phyloP scores from a whole-genome alignment of 1,140 invertebrate species.

The Brachionus koreanus region DNA sequence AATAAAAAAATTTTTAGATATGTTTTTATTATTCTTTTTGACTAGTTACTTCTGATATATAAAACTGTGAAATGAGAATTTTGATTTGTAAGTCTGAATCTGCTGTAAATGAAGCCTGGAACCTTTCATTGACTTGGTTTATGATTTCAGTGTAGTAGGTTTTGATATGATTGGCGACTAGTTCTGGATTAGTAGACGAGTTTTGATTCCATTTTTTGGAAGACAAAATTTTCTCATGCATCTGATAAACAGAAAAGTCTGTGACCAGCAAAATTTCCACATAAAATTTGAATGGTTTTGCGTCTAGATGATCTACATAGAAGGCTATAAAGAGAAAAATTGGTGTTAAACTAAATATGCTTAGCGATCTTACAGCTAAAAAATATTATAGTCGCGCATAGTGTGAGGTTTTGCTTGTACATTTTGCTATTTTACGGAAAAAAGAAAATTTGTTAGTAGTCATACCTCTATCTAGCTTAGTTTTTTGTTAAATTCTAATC shows the following conservation, averaged over 20 bases:
- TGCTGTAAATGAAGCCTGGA: neutral
- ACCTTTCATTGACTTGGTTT: slow-evolving; percentile 14
- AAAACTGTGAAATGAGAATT: neutral
- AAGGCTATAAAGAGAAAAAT: neutral
- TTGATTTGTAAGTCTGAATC: slow-evolving; percentile 11
- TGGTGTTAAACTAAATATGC: neutral
- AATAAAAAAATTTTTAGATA: neutral
- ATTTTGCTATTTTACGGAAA: neutral
- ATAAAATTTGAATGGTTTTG: neutral
- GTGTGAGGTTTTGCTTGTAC: neutral
- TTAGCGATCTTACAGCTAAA: neutral
- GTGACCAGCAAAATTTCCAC: slow-evolving; percentile 4
- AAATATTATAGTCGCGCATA: neutral
- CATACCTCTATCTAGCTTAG: neutral
- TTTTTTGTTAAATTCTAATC: neutral
- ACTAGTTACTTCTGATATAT: neutral
- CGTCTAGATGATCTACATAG: neutral
- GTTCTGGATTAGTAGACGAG: neutral
- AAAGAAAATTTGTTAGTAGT: neutral
- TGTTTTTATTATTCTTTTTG: neutral
- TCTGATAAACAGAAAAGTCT: slow-evolving; percentile 16
- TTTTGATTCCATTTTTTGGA: slow-evolving; percentile 15
- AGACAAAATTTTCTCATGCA: slow-evolving; percentile 9
- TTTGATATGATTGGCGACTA: neutral
- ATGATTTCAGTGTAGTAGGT: slow-evolving; percentile 25